Conservation (phyloP, 2,888 invertebrate genomes). For the Epinotia bilunana region DNA sequence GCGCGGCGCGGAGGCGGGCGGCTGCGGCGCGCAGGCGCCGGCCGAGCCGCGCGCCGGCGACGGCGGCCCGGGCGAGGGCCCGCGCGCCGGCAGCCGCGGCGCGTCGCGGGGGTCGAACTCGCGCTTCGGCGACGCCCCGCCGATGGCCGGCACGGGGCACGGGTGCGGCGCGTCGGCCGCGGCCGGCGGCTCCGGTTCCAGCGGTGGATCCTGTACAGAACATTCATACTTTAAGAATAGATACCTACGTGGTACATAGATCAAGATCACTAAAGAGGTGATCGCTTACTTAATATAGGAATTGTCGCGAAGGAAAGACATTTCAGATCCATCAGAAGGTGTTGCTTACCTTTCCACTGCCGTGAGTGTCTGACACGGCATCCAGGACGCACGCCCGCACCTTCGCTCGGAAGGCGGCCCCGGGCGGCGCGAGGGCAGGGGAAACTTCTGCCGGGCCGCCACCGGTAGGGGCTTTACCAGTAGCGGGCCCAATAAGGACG, state of each 20-base stretch:
- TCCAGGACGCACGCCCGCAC: slow-evolving; percentile 78
- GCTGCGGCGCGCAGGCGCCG: slow-evolving; percentile 86
- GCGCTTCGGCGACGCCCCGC: slow-evolving; percentile 78
- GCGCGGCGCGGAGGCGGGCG: slow-evolving; percentile 73
- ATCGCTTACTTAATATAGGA: too few species aligned
- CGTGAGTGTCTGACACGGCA: slow-evolving; percentile 72
- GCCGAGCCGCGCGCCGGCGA: slow-evolving; percentile 89
- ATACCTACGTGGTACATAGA: too few species aligned
- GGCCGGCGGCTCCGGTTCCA: slow-evolving; percentile 71
- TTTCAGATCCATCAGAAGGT: background rate
- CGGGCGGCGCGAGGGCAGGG: slow-evolving; percentile 75
- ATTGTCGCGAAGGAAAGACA: background rate
- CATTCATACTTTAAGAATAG: background rate
- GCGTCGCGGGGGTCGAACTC: slow-evolving; percentile 75
- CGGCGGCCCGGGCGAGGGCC: slow-evolving; percentile 84
- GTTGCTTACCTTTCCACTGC: slow-evolving; percentile 75
- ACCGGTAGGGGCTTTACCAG: slow-evolving; percentile 95
- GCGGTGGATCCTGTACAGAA: slow-evolving; percentile 71
- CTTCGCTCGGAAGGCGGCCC: slow-evolving; percentile 82
- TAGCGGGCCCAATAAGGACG: slow-evolving; percentile 99
- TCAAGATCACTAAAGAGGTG: too few species aligned
- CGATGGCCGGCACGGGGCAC: slow-evolving; percentile 72
- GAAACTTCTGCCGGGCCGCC: slow-evolving; percentile 82
- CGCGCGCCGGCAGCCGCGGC: slow-evolving; percentile 68
- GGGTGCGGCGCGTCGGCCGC: slow-evolving; percentile 75